Evolutionary conservation across 2,113 vertebrate genomes (phyloP), one percentile per base, ranked within the genome.

Genomic region (Misgurnus mizolepis): DNA sequence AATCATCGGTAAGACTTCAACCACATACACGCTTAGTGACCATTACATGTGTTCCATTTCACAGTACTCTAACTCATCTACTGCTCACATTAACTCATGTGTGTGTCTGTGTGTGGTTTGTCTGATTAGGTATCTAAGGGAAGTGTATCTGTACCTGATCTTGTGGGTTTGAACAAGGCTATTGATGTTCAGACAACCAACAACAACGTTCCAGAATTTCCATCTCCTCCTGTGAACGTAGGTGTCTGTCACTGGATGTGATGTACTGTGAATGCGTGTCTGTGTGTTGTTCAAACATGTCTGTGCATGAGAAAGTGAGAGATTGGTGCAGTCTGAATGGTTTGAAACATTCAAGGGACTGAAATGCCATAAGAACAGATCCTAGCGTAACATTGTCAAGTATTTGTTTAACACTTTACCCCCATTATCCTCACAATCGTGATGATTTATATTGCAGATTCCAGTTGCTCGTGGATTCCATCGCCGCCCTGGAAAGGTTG

Each of bases 401-500:
- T 6, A 47, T 47, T 47, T 22, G 34, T 34, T 41, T 41, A 18
- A 14, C 0, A 18, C 27, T 34, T 69, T 34, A 50, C n/a, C 12
- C 2, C 4, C 7, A 17, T 71, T 40, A 11, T n/a, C 56, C 7
- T 18, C 9, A 6, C 53, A 53, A 70, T 34, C 14, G 34, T 47
- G 34, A 0, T 9, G 0, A 17, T 88, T 87, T 60, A 40, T 74
- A 86, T 81, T 88, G 39, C 86, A 93, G 92, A 81, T 78, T 75
- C 83, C 76, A 68, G 50, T 66, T 7, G 50, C 72, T 69, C 91
- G 80, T 14, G 89, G 88, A 86, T 93, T 95, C 87, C 96, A 98
- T 85, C 95, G 92, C 67, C 93, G 96, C 70, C 96, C 96, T 79
- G 97, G 96, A 87, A 98, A 98, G 95, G 97, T 98, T 92, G 78